Evolutionary conservation across 92 coral and sea anemone genomes (phyloP).

Genomic region (Porites cylindrica): DNA sequence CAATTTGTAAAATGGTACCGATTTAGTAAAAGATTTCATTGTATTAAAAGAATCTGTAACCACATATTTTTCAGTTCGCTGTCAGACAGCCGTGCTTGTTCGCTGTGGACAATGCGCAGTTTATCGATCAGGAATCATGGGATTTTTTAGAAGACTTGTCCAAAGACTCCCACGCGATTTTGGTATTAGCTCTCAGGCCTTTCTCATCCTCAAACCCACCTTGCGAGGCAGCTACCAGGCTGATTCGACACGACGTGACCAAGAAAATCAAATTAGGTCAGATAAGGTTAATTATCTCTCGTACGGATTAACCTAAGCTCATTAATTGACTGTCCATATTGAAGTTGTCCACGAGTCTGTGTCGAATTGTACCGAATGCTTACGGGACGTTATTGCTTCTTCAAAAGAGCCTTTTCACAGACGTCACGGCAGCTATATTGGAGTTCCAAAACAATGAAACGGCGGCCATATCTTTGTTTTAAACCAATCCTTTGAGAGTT

Average conservation of each 20-base stretch:
- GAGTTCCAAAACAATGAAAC: no score
- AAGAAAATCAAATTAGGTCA: conserved; percentile 82
- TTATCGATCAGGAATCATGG: conserved; percentile 97
- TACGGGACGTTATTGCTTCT: no score
- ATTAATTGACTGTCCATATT: no score
- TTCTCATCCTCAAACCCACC: conserved; percentile 93
- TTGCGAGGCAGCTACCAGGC: conserved; percentile 81
- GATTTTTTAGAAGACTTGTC: conserved; percentile 94
- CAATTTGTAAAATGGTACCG: no score
- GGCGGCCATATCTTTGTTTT: no score
- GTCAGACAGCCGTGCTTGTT: conserved; percentile 93
- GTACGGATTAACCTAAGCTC: neutral
- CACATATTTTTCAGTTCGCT: conserved; percentile 72
- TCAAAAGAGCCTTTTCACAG: no score
- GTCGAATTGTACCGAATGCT: no score
- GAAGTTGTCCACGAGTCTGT: no score
- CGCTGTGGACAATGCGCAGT: conserved; percentile 94
- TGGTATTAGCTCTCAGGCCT: conserved; percentile 90
- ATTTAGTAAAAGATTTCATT: neutral
- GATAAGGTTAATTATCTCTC: neutral
- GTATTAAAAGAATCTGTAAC: neutral
- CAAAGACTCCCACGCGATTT: conserved; percentile 94
- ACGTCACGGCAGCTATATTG: no score
- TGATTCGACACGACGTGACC: conserved; percentile 68
- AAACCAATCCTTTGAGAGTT: no score